These are phyloP conservation scores for Dascyllus trimaculatus DNA, from an alignment of 2,113 vertebrate genomes.

Conservation along the genomic window DNA sequence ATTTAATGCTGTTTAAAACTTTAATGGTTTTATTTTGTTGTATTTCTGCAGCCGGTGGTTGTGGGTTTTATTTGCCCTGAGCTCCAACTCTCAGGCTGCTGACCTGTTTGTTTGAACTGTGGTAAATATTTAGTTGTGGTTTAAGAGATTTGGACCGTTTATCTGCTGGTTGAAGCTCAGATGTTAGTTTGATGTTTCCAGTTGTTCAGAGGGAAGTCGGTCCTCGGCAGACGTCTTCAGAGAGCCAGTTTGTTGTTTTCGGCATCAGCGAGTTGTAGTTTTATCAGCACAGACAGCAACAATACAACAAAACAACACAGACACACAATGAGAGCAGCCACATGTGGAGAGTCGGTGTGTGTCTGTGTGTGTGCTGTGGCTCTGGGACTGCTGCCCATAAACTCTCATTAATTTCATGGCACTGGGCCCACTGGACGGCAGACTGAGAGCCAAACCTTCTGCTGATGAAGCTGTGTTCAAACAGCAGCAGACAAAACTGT, in stretches of 20 bases:
- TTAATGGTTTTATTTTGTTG: no score
- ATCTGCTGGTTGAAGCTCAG: no score
- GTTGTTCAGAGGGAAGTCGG: no score
- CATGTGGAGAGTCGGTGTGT: conserved; percentile 30
- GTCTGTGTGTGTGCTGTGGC: conserved; percentile 15
- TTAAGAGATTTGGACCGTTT: no score
- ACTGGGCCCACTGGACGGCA: conserved; percentile 48
- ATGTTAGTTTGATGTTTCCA: no score
- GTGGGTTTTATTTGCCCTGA: no score
- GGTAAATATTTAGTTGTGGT: no score
- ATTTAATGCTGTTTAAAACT: no score
- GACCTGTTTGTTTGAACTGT: no score
- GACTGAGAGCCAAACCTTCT: conserved; percentile 44
- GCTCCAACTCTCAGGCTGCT: no score
- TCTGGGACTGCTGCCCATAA: conserved; percentile 61
- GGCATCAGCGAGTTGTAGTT: conserved; percentile 30
- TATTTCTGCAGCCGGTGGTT: no score
- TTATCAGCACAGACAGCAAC: conserved; percentile 35
- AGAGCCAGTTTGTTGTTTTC: conserved; percentile 14
- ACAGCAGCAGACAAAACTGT: conserved; percentile 30
- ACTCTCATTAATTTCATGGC: conserved; percentile 66
- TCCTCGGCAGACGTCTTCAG: no score
- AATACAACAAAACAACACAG: conserved; percentile 32
- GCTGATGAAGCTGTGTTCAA: conserved; percentile 57
- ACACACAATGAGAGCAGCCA: conserved; percentile 37